Evolutionary conservation across 2,113 vertebrate species (phyloP).

Genomic region (Pyrgilauda ruficollis): DNA sequence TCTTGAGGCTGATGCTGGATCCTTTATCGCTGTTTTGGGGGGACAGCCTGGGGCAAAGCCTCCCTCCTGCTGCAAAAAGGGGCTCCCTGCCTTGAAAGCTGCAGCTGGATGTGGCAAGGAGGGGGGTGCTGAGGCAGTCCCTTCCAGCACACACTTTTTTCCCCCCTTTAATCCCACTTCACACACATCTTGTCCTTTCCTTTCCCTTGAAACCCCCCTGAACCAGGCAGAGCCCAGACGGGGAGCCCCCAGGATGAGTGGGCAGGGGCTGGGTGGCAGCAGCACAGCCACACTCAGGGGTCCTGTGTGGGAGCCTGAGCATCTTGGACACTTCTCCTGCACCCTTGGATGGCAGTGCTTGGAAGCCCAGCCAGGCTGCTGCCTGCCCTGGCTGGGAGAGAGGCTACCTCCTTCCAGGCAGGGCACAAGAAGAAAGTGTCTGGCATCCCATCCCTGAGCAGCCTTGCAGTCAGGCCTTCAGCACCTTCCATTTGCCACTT

Average conservation of each 20-base stretch:
- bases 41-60: not conserved
- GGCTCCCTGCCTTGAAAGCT: not conserved
- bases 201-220: too few species aligned
- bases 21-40: fast-evolving
- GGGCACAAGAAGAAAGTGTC: not conserved
- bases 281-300: fast-evolving
- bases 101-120: not conserved
- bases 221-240: not conserved
- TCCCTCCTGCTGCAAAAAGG: not conserved
- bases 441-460: not conserved
- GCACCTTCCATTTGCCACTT: fast-evolving
- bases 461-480: not conserved
- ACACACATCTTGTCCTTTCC: not conserved
- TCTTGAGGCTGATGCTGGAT: not conserved
- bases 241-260: fast-evolving
- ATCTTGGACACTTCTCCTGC: not conserved
- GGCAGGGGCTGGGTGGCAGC: not conserved
- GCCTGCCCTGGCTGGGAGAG: not conserved
- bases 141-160: fast-evolving
- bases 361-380: not conserved
- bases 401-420: not conserved
- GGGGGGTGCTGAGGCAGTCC: not conserved
- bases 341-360: fast-evolving
- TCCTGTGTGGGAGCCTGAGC: fast-evolving
- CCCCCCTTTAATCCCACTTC: not conserved